These are phyloP conservation scores for Phorcus lineatus DNA, from an alignment of 2,888 invertebrate genomes.

Conservation along the genomic window DNA sequence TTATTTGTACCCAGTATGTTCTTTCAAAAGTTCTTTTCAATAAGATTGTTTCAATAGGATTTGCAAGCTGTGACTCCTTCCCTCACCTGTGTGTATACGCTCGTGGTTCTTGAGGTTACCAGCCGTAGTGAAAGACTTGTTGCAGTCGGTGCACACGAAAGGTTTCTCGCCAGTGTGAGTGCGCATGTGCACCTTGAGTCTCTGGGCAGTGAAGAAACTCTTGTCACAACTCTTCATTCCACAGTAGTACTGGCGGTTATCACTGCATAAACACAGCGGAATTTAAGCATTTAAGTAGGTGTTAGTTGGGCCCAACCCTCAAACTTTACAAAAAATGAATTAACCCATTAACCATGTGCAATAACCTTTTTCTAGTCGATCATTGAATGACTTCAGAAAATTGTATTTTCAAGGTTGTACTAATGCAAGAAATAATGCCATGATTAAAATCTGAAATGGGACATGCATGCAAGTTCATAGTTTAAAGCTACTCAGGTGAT, in stretches of 20 bases:
- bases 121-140: conserved; percentile 62
- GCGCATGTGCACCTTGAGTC: conserved; percentile 59
- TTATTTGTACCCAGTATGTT: too few species aligned
- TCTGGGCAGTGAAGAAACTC: conserved; percentile 64
- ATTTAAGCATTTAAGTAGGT: background rate
- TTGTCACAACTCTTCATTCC: conserved; percentile 58
- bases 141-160: conserved; percentile 54
- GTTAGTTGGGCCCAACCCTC: too few species aligned
- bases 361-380: too few species aligned
- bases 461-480: too few species aligned
- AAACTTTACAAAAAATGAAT: too few species aligned
- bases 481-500: too few species aligned
- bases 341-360: too few species aligned
- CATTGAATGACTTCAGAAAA: too few species aligned
- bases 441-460: too few species aligned
- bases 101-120: conserved; percentile 65
- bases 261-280: conserved; percentile 65
- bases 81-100: conserved; percentile 59
- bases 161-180: conserved; percentile 64
- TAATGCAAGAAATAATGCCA: too few species aligned
- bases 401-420: too few species aligned
- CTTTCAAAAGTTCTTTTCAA: too few species aligned
- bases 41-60: background rate
- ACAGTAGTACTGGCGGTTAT: conserved; percentile 58
- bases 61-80: background rate